Percentiles rank a stretch among this genome's conserved stretches.
Evolutionary conservation across 2,888 invertebrate species (phyloP).

Genomic region (Xestia ashworthii): DNA sequence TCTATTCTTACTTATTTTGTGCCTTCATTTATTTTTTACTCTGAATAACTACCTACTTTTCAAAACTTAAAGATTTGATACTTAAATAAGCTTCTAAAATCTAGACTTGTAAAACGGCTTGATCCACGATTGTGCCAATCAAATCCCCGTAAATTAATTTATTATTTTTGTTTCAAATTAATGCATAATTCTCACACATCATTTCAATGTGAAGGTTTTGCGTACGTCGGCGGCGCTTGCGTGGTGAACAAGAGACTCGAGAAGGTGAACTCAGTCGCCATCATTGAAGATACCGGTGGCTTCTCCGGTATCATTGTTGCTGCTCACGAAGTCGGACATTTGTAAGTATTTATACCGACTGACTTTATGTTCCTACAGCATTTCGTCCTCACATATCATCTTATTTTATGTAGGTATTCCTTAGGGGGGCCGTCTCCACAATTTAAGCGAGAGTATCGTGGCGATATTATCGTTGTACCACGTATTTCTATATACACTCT

Average conservation of each 20-base stretch:
- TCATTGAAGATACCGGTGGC: conserved; percentile 98
- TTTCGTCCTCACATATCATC: too few relatives aligned
- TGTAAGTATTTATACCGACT: conserved; percentile 92
- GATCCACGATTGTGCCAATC: neutral
- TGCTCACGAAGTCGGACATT: conserved; percentile 98
- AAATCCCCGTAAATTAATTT: neutral
- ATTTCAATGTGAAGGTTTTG: conserved; percentile 93
- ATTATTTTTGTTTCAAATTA: too few relatives aligned
- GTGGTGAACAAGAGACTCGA: conserved; percentile 98
- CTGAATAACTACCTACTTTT: neutral
- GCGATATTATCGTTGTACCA: too few relatives aligned
- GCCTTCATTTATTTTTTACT: neutral
- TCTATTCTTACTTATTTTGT: conserved; percentile 10
- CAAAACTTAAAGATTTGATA: neutral
- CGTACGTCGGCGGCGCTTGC: conserved; percentile 98
- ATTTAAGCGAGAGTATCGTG: too few relatives aligned
- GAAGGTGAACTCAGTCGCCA: conserved; percentile 98
- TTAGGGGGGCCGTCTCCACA: too few relatives aligned
- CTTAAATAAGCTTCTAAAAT: neutral
- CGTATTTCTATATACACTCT: too few relatives aligned
- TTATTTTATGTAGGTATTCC: too few relatives aligned
- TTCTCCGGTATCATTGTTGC: conserved; percentile 99
- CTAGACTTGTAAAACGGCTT: neutral
- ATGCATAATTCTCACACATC: conserved; percentile 27
- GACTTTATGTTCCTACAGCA: neutral